phyloP scores from a whole-genome alignment of 2,888 invertebrate species.

The Teleiodes luculella region DNA sequence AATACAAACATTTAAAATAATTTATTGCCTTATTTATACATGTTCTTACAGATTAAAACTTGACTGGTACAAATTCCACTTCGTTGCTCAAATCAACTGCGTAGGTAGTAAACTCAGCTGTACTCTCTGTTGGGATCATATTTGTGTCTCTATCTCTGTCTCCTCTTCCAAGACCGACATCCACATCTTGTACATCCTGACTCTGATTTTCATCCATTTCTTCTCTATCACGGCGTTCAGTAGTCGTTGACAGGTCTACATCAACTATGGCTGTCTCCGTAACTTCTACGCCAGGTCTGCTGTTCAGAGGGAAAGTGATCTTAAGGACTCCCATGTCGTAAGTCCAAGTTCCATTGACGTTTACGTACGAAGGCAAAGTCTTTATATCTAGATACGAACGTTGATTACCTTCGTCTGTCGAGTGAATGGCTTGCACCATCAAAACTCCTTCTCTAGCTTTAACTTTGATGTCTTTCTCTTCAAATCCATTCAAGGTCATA shows the following conservation, averaged over 20 bases:
- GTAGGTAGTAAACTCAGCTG: slow-evolving; percentile 60
- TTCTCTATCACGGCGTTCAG: slow-evolving; percentile 38
- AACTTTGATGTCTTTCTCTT: slow-evolving; percentile 58
- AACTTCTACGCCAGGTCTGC: slow-evolving; percentile 17
- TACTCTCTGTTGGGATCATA: slow-evolving; percentile 32
- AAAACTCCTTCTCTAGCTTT: slow-evolving; percentile 55
- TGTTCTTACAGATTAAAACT: slow-evolving; percentile 26
- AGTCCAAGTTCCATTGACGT: slow-evolving; percentile 53
- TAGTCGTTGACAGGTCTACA: not conserved
- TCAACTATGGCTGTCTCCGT: slow-evolving; percentile 25
- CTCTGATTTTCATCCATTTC: slow-evolving; percentile 37
- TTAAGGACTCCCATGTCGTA: slow-evolving; percentile 44
- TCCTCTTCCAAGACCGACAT: slow-evolving; percentile 39
- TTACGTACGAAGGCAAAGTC: slow-evolving; percentile 44
- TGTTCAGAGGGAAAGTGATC: slow-evolving; percentile 50
- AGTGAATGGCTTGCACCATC: slow-evolving; percentile 58
- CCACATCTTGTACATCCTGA: slow-evolving; percentile 33
- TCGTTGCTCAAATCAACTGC: slow-evolving; percentile 58
- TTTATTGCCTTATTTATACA: not conserved
- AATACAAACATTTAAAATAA: too few relatives aligned
- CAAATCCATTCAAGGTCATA: slow-evolving; percentile 45
- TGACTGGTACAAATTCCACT: slow-evolving; percentile 58
- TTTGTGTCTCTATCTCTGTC: slow-evolving; percentile 40
- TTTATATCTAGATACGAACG: slow-evolving; percentile 48
- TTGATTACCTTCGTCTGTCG: slow-evolving; percentile 25